phyloP scores from a whole-genome alignment of 2,888 invertebrate genomes.

The Melanostoma mellinum region DNA sequence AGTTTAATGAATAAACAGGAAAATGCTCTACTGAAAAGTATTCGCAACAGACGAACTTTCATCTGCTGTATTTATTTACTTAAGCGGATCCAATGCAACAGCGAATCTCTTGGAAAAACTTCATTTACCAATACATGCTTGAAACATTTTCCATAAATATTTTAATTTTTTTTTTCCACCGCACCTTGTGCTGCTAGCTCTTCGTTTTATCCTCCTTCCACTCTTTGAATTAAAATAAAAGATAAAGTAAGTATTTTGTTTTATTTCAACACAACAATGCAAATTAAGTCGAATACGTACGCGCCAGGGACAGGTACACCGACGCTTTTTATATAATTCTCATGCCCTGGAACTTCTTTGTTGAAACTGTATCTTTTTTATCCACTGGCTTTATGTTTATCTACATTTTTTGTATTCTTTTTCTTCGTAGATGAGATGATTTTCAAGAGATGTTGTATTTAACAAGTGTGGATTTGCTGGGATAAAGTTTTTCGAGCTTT shows the following conservation, averaged over 20 bases:
- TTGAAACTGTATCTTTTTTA: conserved; percentile 24
- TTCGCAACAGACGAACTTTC: conserved; percentile 10
- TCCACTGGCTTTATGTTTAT: conserved; percentile 7
- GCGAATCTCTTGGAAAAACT: conserved; percentile 14
- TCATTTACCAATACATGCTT: not conserved
- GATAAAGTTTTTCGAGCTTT: conserved; percentile 13
- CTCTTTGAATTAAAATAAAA: not conserved
- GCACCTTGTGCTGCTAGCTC: not conserved
- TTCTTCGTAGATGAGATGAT: not conserved
- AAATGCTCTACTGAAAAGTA: not conserved
- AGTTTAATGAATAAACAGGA: conserved; percentile 9
- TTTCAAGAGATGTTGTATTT: conserved; percentile 14
- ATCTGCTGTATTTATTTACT: conserved; percentile 25
- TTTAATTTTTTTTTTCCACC: not conserved
- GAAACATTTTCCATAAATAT: conserved; percentile 47
- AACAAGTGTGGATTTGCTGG: conserved; percentile 20
- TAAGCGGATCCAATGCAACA: conserved; percentile 27
- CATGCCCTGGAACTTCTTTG: not conserved
- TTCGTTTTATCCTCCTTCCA: not conserved
- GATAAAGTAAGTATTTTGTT: conserved; percentile 24
- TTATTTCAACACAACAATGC: conserved; percentile 27
- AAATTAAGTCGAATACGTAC: conserved; percentile 24
- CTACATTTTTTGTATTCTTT: not conserved
- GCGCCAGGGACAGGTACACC: not conserved
- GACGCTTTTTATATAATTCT: not conserved